Percentiles rank a stretch among this genome's conserved stretches.
phyloP scores from a whole-genome alignment of 2,113 vertebrate species.

The Notarius quadriscutis region DNA sequence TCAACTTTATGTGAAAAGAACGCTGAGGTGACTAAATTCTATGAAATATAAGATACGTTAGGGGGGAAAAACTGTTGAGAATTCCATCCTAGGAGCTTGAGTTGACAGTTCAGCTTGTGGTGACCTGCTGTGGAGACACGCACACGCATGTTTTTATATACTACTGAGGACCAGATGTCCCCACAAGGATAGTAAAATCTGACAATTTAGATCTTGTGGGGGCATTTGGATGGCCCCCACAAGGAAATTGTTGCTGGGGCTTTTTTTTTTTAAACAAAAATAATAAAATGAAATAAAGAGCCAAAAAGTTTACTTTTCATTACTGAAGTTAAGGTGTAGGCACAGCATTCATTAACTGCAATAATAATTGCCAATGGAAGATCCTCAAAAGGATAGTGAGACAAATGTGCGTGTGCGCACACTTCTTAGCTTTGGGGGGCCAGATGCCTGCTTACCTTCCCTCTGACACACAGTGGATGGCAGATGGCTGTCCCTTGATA shows the following conservation, averaged over 20 bases:
- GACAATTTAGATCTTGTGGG: no score
- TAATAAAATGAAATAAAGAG: no score
- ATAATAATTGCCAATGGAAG: no score
- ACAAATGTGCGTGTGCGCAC: background rate
- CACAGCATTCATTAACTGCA: no score
- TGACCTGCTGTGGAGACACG: constrained; percentile 32
- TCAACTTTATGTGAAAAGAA: background rate
- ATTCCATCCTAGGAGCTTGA: constrained; percentile 12
- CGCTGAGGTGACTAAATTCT: background rate
- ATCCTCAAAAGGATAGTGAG: no score
- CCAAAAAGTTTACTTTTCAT: no score
- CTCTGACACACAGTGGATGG: constrained; percentile 39
- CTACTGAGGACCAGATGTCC: no score
- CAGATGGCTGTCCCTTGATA: constrained; percentile 47
- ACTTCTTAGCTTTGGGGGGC: constrained; percentile 34
- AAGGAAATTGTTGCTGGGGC: no score
- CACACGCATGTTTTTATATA: constrained; percentile 5
- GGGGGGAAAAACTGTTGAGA: background rate
- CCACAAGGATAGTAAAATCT: no score
- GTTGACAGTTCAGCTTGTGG: constrained; percentile 16
- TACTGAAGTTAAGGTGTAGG: no score
- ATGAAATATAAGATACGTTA: background rate
- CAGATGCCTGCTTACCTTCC: constrained; percentile 37
- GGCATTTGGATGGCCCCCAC: no score
- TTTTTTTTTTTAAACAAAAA: no score